These are phyloP conservation scores for Diplodus sargus DNA, from an alignment of 2,797 vertebrate species.

Conservation along the genomic window DNA sequence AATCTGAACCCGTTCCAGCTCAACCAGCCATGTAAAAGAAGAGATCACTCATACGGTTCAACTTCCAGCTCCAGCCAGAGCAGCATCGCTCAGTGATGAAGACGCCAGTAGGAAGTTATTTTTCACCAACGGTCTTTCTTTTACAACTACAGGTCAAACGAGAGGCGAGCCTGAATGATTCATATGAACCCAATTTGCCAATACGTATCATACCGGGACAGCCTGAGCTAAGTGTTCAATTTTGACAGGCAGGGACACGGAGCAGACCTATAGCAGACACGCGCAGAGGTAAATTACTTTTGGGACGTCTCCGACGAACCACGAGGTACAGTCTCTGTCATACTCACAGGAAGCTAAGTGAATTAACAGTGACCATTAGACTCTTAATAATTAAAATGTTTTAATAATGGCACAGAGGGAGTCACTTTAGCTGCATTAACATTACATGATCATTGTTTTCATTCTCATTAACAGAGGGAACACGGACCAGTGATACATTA, in stretches of 20 bases:
- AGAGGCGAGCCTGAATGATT: constrained; percentile 56
- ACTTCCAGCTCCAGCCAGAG: constrained; percentile 25
- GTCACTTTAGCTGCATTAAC: constrained; percentile 80
- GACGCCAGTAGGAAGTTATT: too few species aligned
- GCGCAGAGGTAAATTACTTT: constrained; percentile 70
- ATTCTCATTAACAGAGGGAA: constrained; percentile 47
- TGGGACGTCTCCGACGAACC: constrained; percentile 66
- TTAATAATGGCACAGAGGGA: constrained; percentile 79
- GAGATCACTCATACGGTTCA: constrained; percentile 2
- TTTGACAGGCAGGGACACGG: constrained; percentile 57
- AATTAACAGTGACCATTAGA: constrained; percentile 82
- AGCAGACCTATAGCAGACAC: constrained; percentile 58
- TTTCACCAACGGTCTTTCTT: background rate
- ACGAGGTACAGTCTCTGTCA: constrained; percentile 65
- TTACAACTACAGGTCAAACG: background rate
- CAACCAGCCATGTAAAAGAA: constrained; percentile 46
- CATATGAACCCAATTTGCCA: constrained; percentile 55
- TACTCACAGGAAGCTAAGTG: constrained; percentile 61
- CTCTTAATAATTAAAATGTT: constrained; percentile 82
- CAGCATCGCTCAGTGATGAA: constrained; percentile 8
- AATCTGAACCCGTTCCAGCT: constrained; percentile 42
- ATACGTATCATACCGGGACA: constrained; percentile 52
- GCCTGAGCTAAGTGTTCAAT: constrained; percentile 41
- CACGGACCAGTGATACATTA: constrained; percentile 11
- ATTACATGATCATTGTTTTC: constrained; percentile 79